Percentiles rank a stretch among this genome's conserved stretches.
Evolutionary conservation across 2,888 invertebrate species (phyloP).

Genomic region (Phania funesta): DNA sequence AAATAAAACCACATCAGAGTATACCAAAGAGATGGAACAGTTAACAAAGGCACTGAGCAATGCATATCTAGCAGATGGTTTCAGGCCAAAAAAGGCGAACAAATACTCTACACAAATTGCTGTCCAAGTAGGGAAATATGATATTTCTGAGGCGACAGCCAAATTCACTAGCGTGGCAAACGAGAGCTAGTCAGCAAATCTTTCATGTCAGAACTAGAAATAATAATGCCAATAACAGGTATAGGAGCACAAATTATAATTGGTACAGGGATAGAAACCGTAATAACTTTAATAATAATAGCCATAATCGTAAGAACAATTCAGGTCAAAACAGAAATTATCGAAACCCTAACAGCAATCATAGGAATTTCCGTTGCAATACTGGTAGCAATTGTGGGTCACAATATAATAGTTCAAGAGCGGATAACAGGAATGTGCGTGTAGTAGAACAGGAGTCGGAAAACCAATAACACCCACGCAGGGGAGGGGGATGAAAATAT

Average conservation of each 20-base stretch:
- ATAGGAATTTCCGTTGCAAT: neutral
- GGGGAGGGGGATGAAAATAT: neutral
- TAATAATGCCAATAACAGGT: too few relatives aligned
- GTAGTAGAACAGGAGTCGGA: neutral
- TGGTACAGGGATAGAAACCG: neutral
- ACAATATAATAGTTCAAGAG: neutral
- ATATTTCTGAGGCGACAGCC: too few relatives aligned
- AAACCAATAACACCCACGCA: neutral
- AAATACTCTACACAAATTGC: conserved; percentile 3
- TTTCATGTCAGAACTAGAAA: too few relatives aligned
- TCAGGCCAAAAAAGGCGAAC: neutral
- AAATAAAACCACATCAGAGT: too few relatives aligned
- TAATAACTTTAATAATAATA: neutral
- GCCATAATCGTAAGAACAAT: neutral
- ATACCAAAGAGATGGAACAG: too few relatives aligned
- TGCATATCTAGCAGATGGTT: neutral
- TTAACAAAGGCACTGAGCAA: neutral
- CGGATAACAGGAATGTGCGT: neutral
- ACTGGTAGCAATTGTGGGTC: neutral
- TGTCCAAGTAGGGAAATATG: neutral
- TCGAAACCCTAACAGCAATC: neutral
- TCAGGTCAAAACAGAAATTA: neutral
- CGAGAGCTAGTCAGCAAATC: too few relatives aligned
- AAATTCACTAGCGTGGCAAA: too few relatives aligned
- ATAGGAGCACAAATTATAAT: too few relatives aligned